Evolutionary conservation across 2,113 vertebrate genomes (phyloP), one percentile per base, ranked within the genome.

Genomic region (Mus spicilegus): DNA sequence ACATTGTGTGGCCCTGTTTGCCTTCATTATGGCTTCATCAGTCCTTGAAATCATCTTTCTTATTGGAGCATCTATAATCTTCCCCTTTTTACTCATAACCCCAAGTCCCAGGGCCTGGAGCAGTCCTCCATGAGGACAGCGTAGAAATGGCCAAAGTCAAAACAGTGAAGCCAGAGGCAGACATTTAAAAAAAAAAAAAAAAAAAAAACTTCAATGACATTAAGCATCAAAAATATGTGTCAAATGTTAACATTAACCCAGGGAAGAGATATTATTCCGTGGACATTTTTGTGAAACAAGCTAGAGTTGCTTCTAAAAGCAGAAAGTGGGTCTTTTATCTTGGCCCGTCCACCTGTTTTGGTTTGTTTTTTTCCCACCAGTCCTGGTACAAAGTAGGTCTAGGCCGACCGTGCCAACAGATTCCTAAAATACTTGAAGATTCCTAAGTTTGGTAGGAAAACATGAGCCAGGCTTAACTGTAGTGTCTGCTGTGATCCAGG

Each of bases 221-320:
- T 65, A 85, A 61, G 24, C 51, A 81, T 67, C 14, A 78, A 63
- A 46, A 94, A 72, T 73, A 54, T 33, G 11, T 70, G 65, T 70
- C 69, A 89, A 84, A 80, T 75, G n/a, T 90, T 78, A 93, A 94
- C 87, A 67, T 86, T 77, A 93, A 95, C 30, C 16, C 39, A 4
- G 20, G 61, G 33, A 39, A 78, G 33, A 1, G 11, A 24, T 69
- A 22, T 77, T 49, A 67, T 81, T 67, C 78, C 80, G 56, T 7
- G 58, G 24, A 46, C 81, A 94, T 28, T 80, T 96, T 56, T 78
- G 24, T 91, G 69, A 94, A 77, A 65, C 28, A 78, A 76, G 42
- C 28, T 77, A 49, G 61, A 89, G 86, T 76, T 61, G 90, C 56
- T 93, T 96, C 84, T 94, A 17, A 94, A 61, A 93, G 94, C 78